Evolutionary conservation across 2,797 vertebrate genomes (phyloP).

Genomic region (Remorina albescens): DNA sequence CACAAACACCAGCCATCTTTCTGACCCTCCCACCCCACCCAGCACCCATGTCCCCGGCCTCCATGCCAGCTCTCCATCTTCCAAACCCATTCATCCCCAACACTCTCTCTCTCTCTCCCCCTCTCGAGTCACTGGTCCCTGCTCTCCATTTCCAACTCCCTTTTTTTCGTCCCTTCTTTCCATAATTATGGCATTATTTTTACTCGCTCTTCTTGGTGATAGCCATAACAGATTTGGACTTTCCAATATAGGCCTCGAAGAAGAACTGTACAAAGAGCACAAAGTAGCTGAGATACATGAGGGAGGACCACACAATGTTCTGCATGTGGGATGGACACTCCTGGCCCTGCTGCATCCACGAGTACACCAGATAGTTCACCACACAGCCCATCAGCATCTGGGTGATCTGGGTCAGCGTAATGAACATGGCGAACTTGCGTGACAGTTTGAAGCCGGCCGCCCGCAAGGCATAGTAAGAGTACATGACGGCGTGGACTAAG

Average conservation of each 20-base stretch:
- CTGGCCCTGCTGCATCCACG: conserved; percentile 98
- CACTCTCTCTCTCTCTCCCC: background rate
- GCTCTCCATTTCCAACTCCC: conserved; percentile 43
- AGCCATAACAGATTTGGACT: conserved; percentile 79
- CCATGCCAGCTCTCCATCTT: conserved; percentile 18
- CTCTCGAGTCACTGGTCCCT: conserved; percentile 65
- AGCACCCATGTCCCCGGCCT: conserved; percentile 4
- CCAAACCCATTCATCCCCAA: conserved; percentile 8
- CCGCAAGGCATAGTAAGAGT: conserved; percentile 96
- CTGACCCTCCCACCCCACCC: conserved; percentile 37
- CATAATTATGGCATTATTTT: conserved; percentile 74
- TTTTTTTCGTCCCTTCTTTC: conserved; percentile 51
- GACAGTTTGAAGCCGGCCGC: conserved; percentile 96
- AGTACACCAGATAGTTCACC: conserved; percentile 97
- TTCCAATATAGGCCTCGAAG: conserved; percentile 94
- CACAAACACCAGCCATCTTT: conserved; percentile 62
- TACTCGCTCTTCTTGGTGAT: conserved; percentile 83
- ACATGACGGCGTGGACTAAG: conserved; percentile 98
- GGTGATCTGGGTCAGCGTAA: conserved; percentile 97
- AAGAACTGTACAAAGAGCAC: conserved; percentile 99
- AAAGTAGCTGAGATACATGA: conserved; percentile 99
- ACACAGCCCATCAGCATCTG: conserved; percentile 98
- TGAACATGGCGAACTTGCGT: conserved; percentile 98
- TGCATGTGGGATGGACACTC: conserved; percentile 95
- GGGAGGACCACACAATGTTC: conserved; percentile 98